Base-by-base conservation (phyloP, 2,888 invertebrate species). In the Cinara cedri region DNA sequence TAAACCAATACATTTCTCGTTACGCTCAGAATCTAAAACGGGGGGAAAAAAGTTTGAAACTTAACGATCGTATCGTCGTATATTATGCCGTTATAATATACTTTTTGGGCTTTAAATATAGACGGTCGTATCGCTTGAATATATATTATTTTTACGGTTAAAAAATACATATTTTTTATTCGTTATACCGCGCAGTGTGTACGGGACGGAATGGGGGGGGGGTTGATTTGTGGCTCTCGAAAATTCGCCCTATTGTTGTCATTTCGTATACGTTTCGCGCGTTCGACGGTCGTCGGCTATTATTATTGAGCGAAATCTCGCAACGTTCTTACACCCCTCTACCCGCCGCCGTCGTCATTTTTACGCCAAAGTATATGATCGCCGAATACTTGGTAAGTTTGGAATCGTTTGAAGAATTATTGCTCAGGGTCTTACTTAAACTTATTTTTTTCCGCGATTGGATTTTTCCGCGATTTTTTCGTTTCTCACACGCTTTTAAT, bases 201-300 rank as follows among this genome's bases (percentile, higher is more conserved):
- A 34, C 34, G 34, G 34, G 34, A 34, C 6, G 34, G 34, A 4
- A 62, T 44, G 57, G 68, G 26, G 44, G 26, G 49, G 14, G 76
- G 76, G 66, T 76, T 76, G 65, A 76, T 76, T 76, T 76, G 66
- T 76, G 65, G 66, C 46, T 68, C 55, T 76, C 34, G 55, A 57
- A 76, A 76, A 57, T 76, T 76, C 76, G 55, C 68, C 68, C 57
- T 68, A 66, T 68, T 76, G 66, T 76, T 76, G 76, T 76, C 68
- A 68, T 76, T 68, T 68, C 62, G 62, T 34, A n/a, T n/a, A 51
- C 62, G 51, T 74, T 74, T 74, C 57, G 76, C 75, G 65, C 75
- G 65, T 76, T 76, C 76, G 76, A 76, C 76, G 76, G 68, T 76
- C 66, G 34, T 76, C 66, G 76, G 76, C 10, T 55, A 44, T 66